phyloP scores from a whole-genome alignment of 2,113 vertebrate species.

The Apeltes quadracus region DNA sequence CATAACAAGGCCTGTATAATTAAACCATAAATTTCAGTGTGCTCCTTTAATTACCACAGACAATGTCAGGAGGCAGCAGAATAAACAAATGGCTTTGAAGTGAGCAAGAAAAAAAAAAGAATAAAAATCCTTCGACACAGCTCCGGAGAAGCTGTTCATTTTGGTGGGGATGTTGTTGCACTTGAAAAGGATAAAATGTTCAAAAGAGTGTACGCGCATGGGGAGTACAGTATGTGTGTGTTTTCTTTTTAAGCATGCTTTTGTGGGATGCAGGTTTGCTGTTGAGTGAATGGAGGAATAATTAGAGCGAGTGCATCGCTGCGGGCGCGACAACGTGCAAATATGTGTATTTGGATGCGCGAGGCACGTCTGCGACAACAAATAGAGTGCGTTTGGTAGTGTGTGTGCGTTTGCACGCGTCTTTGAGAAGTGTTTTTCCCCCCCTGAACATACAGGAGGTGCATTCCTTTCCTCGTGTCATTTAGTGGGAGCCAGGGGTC shows the following conservation, averaged over 20 bases:
- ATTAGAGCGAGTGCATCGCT: constrained; percentile 50
- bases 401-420: constrained; percentile 22
- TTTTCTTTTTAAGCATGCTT: constrained; percentile 50
- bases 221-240: constrained; percentile 58
- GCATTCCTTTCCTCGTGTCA: constrained; percentile 27
- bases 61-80: constrained; percentile 79
- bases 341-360: constrained; percentile 58
- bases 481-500: constrained; percentile 39
- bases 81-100: constrained; percentile 82
- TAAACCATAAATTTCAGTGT: constrained; percentile 81
- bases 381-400: constrained; percentile 49
- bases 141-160: constrained; percentile 74
- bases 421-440: constrained; percentile 32
- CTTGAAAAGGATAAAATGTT: constrained; percentile 74
- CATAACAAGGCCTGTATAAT: constrained; percentile 82
- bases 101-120: constrained; percentile 61
- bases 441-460: constrained; percentile 25
- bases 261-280: constrained; percentile 62
- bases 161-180: constrained; percentile 72
- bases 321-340: constrained; percentile 54
- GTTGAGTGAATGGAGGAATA: constrained; percentile 48
- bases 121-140: constrained; percentile 63
- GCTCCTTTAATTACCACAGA: constrained; percentile 81
- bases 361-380: constrained; percentile 20
- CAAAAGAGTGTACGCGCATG: constrained; percentile 61